Evolutionary conservation across 2,113 vertebrate genomes (phyloP), one percentile per base, ranked within the genome.

Genomic region (Mola mola): DNA sequence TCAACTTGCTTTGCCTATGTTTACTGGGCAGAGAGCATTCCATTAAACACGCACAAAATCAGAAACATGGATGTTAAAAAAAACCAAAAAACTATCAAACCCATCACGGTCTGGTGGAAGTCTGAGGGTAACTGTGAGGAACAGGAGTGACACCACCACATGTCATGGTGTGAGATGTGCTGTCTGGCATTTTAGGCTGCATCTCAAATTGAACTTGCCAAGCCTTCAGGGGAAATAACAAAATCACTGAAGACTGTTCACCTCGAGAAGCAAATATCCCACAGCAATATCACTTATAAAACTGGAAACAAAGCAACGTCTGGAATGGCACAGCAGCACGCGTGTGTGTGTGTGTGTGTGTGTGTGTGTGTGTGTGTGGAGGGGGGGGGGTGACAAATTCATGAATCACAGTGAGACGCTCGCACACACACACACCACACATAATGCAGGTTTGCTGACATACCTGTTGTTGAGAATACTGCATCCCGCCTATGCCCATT

Each of bases 401-500:
- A 36, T 13, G 13, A 29, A 7, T n/a, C 53, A 9, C 31, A 7
- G 17, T 3, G 21, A 25, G 28, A 19, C 5, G 26, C 56, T 8
- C 19, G 71, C 9, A 42, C 52, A 24, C n/a, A n/a, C n/a, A n/a
- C n/a, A n/a, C n/a, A n/a, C n/a, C n/a, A n/a, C n/a, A n/a, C n/a
- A n/a, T n/a, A n/a, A n/a, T n/a, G n/a, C n/a, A n/a, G n/a, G 40
- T 59, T 42, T 21, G 24, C 58, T 26, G 57, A 70, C 50, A 31
- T 86, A 98, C 97, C 95, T 98, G 96, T 86, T 98, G 96, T 69
- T 96, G 96, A 44, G 95, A 91, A 86, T 96, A 98, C 88, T 96
- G 96, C 92, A 98, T 93, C 72, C 93, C 93, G 22, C 83, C 91
- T 92, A 98, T 94, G 82, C 92, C 87, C 77, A 94, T 92, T 0